A percentile compares a stretch with the other conserved stretches of the same genome.
phyloP scores from a whole-genome alignment of 1,140 invertebrate species.

The Drosophila kikkawai region DNA sequence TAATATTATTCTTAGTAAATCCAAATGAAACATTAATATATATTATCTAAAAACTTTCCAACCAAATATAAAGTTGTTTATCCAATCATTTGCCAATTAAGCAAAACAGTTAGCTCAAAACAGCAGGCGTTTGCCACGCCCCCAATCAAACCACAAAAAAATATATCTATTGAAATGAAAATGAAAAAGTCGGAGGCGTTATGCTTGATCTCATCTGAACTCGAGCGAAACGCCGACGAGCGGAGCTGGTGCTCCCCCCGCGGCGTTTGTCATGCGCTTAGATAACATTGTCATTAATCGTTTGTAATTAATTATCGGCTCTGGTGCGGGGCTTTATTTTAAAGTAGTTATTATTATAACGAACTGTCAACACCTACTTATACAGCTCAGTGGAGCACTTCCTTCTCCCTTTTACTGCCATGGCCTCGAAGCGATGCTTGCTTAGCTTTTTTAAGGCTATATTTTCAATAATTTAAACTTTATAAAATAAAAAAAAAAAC shows the following conservation, averaged over 20 bases:
- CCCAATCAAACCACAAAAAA: constrained; percentile 6
- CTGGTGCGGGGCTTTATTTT: constrained; percentile 60
- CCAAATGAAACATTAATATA: neutral
- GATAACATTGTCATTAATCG: constrained; percentile 78
- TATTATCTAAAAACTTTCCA: neutral
- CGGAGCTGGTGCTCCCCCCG: constrained; percentile 21
- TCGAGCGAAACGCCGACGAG: constrained; percentile 55
- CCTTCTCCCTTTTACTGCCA: neutral
- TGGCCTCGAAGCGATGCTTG: neutral
- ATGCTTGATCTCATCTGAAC: constrained; percentile 64
- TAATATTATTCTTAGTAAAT: neutral
- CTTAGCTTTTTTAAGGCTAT: constrained; percentile 11
- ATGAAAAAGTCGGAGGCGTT: constrained; percentile 12
- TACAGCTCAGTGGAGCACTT: constrained; percentile 30
- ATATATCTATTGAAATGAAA: neutral
- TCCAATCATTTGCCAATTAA: constrained; percentile 64
- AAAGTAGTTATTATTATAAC: constrained; percentile 79
- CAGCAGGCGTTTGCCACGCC: constrained; percentile 44
- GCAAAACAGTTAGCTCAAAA: constrained; percentile 42
- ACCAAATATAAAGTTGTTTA: constrained; percentile 30
- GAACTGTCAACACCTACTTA: constrained; percentile 78
- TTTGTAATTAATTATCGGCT: constrained; percentile 75
- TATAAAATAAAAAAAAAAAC: too few species aligned
- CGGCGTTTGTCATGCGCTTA: constrained; percentile 68
- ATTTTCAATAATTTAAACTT: too few species aligned